Evolutionary conservation across 2,113 vertebrate genomes (phyloP), one percentile per base, ranked within the genome.

Genomic region (Lamprologus speciosus): DNA sequence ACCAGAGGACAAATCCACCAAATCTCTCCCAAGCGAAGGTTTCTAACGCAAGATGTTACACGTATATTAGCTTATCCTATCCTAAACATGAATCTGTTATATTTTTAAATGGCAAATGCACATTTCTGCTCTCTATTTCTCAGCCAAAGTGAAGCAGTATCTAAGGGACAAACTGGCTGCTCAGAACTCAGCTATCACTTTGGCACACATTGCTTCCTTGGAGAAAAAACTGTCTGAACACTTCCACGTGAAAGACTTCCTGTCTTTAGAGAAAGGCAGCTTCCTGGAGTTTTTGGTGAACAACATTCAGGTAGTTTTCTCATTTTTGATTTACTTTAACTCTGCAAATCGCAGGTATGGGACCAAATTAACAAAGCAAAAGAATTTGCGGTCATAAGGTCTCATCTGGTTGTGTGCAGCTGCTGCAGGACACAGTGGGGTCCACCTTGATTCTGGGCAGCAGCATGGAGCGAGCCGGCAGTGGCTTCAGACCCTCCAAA

Each of bases 281-380:
- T 97, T 96, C 84, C 89, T 97, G 37, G 95, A 96, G 4, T 97
- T 96, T 87, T 92, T 97, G 83, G 84, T 94, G 7, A 96, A 96
- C 82, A 92, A 97, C 81, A 80, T 88, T 53, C 95, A 97, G 96
- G 96, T 95, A 88, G 8, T 21, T 50, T 6, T 1, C 3, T 9
- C 7, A 8, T 12, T 47, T 42, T 12, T 42, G 47, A 50, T 78
- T 78, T 50, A 50, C 2, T 51, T 78, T 51, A 50, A 31, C 16
- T 78, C 10, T 78, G 21, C 16, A n/a, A 31, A n/a, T 28, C 1
- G 7, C 28, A 50, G 45, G 16, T 31, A 51, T 78, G 26, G 5
- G 10, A 3, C 26, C 73, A 31, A 31, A 78, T 19, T 58, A 73
- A 21, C 12, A 9, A 26, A 65, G 7, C n/a, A 9, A 42, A 57